Base-by-base conservation (phyloP, 2,113 vertebrate species). In the Oostethus manadensis region DNA sequence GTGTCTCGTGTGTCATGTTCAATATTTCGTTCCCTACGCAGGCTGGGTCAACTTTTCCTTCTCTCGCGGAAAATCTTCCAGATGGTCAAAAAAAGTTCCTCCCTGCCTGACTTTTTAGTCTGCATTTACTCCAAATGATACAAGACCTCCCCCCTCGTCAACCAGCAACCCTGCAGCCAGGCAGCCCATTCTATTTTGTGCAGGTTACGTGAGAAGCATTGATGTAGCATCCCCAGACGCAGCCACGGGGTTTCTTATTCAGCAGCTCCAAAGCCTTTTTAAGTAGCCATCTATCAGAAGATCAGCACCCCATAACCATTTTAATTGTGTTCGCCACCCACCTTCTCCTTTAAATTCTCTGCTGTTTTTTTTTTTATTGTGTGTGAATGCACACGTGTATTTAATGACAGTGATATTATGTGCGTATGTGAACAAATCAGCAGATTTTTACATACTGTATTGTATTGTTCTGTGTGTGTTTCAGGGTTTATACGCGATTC, bases 281-380 rank as follows among this genome's bases (percentile, higher is more conserved):
- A 84, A 82, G 79, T 77, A 84, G 66, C 75, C 84, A 75, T 83
- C 86, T 74, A 82, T 87, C 84, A 82, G 74, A 81, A 81, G 81
- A 84, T 74, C 79, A 80, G 69, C 66, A 51, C 78, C 76, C 78
- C 71, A 81, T 81, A 84, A 83, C 79, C 67, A 74, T 60, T 70
- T 84, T 85, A 85, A 87, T 87, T 87, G 74, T 66, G 43, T 69
- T 73, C 63, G 70, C 76, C 62, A 58, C 70, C 66, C 38, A 42
- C 79, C 65, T 68, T 62, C 68, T 54, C 71, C 73, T 83, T 42
- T 83, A 69, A 75, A 81, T 58, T 80, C 63, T 61, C 65, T 58
- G 73, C 64, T 81, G 73, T 80, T 80, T 71, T 54, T 5, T 1
- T 18, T n/a, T 29, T 38, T 11, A 40, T 35, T 55, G 18, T 20